Conservation (phyloP, 2,797 vertebrate genomes). For the Pangasius mekongensis region DNA sequence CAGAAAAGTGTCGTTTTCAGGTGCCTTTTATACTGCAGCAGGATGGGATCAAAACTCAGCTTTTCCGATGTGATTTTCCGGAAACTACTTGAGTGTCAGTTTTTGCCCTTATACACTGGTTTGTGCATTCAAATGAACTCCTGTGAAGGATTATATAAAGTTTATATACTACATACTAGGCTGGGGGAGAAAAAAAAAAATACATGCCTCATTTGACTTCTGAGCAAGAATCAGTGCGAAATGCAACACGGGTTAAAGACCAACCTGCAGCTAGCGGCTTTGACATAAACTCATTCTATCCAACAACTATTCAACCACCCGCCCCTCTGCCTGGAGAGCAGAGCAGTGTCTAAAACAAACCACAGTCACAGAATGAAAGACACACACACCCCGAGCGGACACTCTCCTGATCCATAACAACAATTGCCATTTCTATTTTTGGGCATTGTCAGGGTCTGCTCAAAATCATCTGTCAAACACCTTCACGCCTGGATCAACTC, state of each 20-base stretch:
- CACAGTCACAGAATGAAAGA: constrained; percentile 20
- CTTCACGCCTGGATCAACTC: constrained; percentile 3
- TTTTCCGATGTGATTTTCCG: too few species aligned
- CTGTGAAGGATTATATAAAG: not conserved
- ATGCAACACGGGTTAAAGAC: not conserved
- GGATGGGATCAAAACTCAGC: not conserved
- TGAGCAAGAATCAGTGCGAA: not conserved
- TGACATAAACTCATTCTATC: not conserved
- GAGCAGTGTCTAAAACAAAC: constrained; percentile 38
- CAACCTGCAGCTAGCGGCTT: not conserved
- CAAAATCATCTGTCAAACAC: constrained; percentile 25
- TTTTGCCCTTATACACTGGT: not conserved
- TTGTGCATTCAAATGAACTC: not conserved
- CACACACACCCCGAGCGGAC: not conserved
- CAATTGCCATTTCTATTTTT: constrained; percentile 41
- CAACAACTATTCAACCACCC: not conserved
- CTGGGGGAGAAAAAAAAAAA: not conserved
- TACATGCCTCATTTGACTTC: not conserved
- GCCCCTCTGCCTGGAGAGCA: not conserved
- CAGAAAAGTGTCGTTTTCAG: not conserved
- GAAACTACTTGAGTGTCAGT: too few species aligned
- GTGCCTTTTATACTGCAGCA: not conserved
- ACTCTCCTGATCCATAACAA: constrained; percentile 31
- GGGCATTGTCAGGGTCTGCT: constrained; percentile 23
- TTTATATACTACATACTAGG: not conserved